phyloP scores from a whole-genome alignment of 2,113 vertebrate genomes.

The Conger conger region DNA sequence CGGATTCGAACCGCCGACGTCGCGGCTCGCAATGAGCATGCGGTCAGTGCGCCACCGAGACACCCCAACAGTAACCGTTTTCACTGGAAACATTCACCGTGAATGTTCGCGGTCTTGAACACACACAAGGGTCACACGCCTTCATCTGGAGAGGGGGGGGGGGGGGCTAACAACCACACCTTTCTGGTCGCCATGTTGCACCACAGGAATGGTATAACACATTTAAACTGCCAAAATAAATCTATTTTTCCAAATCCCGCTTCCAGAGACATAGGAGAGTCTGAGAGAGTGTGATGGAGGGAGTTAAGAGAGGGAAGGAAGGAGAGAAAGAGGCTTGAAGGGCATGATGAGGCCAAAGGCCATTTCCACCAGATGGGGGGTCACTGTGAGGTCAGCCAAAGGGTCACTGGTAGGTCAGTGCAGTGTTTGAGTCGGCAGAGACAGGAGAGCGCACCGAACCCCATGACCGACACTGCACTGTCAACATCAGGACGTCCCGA shows the following conservation, averaged over 20 bases:
- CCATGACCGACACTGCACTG: background rate
- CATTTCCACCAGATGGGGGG: no score
- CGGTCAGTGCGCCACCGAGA: no score
- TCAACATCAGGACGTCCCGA: background rate
- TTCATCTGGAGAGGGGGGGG: background rate
- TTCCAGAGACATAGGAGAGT: background rate
- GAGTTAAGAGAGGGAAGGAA: background rate
- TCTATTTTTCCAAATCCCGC: no score
- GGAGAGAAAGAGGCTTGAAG: no score
- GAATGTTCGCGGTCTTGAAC: no score
- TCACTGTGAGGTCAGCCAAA: no score
- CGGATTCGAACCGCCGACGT: no score
- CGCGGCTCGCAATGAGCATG: no score
- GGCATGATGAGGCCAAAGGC: background rate
- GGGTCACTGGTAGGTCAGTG: background rate
- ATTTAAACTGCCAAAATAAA: background rate
- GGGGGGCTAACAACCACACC: no score
- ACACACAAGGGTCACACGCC: background rate
- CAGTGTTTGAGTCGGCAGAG: background rate
- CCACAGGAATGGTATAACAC: background rate
- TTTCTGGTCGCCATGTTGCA: background rate
- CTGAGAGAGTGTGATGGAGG: conserved; percentile 21
- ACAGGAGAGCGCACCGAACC: no score
- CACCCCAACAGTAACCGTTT: no score
- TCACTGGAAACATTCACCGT: no score